Evolutionary conservation across 2,113 vertebrate genomes (phyloP), one percentile per base, ranked within the genome.

Genomic region (Ovis aries): DNA sequence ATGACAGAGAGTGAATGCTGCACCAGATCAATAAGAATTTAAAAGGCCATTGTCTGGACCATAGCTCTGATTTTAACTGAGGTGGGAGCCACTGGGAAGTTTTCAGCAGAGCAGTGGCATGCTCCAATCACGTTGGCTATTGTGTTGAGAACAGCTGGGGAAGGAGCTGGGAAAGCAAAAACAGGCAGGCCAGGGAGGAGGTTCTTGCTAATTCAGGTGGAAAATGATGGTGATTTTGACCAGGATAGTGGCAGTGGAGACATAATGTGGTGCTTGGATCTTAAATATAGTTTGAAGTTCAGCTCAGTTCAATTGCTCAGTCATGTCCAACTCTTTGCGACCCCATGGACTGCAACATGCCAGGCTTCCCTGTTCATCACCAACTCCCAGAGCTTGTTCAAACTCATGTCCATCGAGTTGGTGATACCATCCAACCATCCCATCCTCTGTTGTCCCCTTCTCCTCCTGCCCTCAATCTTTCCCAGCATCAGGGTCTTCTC

Each of bases 41-140:
- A 52, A 3, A n/a, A 50, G 13, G 36, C 29, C 45, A 19, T 53
- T 43, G 85, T 55, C 80, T n/a, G 29, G n/a, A 55, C 21, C 43
- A 5, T 14, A 57, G 10, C 33, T 53, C 52, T 88, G 55, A 52
- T 19, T 94, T 55, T 27, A 48, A 80, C 25, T 53, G 67, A 86
- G 16, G 17, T 36, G 67, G 45, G 92, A 87, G 25, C 33, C 40
- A 19, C 40, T 27, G 64, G 60, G 36, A n/a, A 13, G 13, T 25
- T 84, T 17, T n/a, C 19, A 36, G 12, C 29, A 36, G 48, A 71
- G 55, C 25, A 78, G 8, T n/a, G 45, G n/a, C 17, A 7, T 33
- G 19, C 57, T 62, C 27, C 86, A 5, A 0, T 53, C 27, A 33
- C 3, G 0, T 64, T 6, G 6, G 29, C 36, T n/a, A 2, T 36